phyloP scores from a whole-genome alignment of 1,140 invertebrate genomes.

The Papilio polyxenes region DNA sequence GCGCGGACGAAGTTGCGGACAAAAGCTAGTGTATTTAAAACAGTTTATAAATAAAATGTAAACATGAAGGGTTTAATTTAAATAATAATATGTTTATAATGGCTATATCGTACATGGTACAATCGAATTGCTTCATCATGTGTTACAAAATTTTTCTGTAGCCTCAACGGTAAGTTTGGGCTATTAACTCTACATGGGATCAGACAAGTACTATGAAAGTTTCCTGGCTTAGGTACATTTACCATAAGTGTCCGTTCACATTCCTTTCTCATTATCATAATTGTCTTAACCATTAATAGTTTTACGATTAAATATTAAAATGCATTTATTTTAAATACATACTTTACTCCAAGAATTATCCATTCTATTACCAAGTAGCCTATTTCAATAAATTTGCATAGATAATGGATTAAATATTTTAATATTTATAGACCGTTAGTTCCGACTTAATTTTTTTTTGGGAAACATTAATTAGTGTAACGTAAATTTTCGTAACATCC shows the following conservation, averaged over 20 bases:
- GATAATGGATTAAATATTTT: neutral
- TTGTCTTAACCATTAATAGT: no score
- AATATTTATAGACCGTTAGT: neutral
- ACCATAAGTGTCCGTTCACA: no score
- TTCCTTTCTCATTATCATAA: no score
- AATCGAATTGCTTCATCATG: constrained; percentile 4
- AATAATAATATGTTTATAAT: no score
- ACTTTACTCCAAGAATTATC: neutral
- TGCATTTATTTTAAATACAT: neutral
- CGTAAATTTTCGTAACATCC: constrained; percentile 22
- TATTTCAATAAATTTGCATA: constrained; percentile 14
- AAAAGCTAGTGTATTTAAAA: no score
- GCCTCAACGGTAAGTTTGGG: neutral
- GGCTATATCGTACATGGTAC: neutral
- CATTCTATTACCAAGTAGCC: neutral
- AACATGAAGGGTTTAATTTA: no score
- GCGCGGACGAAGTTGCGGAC: no score
- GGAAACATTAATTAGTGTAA: constrained; percentile 28
- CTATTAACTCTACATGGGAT: neutral
- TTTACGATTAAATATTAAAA: no score
- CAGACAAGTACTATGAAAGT: no score
- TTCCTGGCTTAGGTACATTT: no score
- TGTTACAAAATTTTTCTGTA: neutral
- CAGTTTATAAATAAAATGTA: no score
- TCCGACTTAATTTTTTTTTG: constrained; percentile 4